These are phyloP conservation scores for Adelognathus sp. DNA, from an alignment of 2,888 invertebrate species.

Conservation along the genomic window DNA sequence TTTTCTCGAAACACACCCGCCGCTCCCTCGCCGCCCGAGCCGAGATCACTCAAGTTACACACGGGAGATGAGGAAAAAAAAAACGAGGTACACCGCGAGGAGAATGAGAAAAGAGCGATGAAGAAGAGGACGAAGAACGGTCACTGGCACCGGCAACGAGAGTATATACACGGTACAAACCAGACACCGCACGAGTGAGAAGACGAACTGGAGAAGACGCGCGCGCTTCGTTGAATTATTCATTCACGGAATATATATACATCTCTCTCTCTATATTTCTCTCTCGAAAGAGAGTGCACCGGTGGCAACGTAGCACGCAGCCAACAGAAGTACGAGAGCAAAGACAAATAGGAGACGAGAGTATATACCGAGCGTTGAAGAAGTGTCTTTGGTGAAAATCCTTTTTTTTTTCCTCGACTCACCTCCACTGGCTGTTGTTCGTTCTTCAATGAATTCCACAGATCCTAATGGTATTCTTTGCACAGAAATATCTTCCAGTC, in stretches of 20 bases:
- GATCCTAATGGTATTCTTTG: background rate
- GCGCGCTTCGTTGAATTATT: conserved; percentile 59
- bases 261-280: too few species aligned
- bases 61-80: conserved; percentile 18
- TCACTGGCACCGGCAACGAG: conserved; percentile 42
- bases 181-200: conserved; percentile 27
- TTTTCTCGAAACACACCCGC: conserved; percentile 33
- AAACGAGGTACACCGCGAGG: conserved; percentile 4
- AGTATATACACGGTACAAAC: background rate
- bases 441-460: conserved; percentile 28
- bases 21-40: conserved; percentile 13
- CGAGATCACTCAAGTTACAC: conserved; percentile 46
- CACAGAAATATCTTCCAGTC: background rate
- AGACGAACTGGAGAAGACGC: conserved; percentile 44
- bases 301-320: conserved; percentile 32
- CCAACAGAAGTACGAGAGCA: conserved; percentile 20
- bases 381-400: conserved; percentile 46
- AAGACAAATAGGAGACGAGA: conserved; percentile 48
- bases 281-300: conserved; percentile 35
- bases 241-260: conserved; percentile 58
- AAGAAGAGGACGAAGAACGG: conserved; percentile 32
- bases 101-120: conserved; percentile 10
- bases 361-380: conserved; percentile 52
- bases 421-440: too few species aligned
- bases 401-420: conserved; percentile 16